Percentiles rank a stretch among this genome's conserved stretches.
phyloP scores from a whole-genome alignment of 2,888 invertebrate species.

The Scotopteryx bipunctaria region DNA sequence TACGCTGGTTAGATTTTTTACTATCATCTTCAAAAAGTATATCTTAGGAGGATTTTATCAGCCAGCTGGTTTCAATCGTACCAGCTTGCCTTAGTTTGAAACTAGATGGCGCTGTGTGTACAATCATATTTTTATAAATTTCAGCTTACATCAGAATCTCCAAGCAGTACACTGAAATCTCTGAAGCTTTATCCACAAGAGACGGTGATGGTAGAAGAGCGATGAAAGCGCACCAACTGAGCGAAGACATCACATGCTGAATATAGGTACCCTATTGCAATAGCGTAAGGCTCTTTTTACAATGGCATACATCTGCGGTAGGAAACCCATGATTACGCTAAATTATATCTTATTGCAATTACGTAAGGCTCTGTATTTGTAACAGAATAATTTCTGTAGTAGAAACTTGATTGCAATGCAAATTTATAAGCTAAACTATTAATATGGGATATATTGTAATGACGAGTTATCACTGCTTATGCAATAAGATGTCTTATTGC shows the following conservation, averaged over 20 bases:
- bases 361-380: constrained; percentile 8
- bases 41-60: too few species aligned
- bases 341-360: constrained; percentile 16
- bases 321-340: constrained; percentile 5
- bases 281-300: constrained; percentile 22
- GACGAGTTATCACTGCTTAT: background rate
- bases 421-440: constrained; percentile 3
- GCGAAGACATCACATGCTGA: constrained; percentile 20
- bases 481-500: constrained; percentile 5
- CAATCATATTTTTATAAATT: constrained; percentile 20
- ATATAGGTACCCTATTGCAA: constrained; percentile 19
- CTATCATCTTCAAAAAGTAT: too few species aligned
- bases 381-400: background rate
- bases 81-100: too few species aligned
- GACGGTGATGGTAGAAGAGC: constrained; percentile 96
- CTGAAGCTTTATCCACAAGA: constrained; percentile 96
- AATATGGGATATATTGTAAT: background rate
- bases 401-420: constrained; percentile 2
- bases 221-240: constrained; percentile 82
- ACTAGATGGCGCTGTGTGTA: too few species aligned
- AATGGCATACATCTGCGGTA: constrained; percentile 6
- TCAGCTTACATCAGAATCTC: constrained; percentile 91
- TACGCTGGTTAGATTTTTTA: too few species aligned
- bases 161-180: constrained; percentile 88
- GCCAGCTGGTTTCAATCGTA: too few species aligned